Conservation (phyloP, 2,797 vertebrate genomes). For the Tangara arthus region DNA sequence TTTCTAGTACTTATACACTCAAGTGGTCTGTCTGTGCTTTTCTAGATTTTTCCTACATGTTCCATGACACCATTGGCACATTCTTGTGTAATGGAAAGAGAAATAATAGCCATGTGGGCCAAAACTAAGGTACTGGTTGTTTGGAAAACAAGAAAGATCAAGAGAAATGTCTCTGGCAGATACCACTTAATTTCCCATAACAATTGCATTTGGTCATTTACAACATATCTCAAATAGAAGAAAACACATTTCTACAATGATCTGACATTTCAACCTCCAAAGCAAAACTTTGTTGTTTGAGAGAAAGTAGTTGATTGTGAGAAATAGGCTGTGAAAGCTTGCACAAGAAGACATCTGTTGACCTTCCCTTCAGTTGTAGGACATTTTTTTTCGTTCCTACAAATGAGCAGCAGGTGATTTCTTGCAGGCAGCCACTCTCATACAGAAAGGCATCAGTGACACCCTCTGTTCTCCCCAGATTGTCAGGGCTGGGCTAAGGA, state of each 20-base stretch:
- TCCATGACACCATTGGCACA: background rate
- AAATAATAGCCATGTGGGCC: background rate
- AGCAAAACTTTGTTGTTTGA: background rate
- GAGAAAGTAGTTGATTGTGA: background rate
- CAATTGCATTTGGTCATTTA: background rate
- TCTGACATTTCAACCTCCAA: background rate
- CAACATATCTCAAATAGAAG: background rate
- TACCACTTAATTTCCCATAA: background rate
- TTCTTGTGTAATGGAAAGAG: background rate
- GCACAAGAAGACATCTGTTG: background rate
- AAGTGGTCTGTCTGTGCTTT: background rate
- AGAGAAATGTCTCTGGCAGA: background rate
- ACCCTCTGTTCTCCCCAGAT: rapidly evolving
- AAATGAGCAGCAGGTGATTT: background rate
- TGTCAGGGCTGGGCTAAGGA: background rate
- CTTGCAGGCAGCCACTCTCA: background rate
- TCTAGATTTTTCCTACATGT: background rate
- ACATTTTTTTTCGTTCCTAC: rapidly evolving
- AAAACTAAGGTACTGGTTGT: background rate
- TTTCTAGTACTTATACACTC: background rate
- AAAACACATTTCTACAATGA: background rate
- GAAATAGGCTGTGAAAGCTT: background rate
- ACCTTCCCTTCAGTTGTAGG: background rate
- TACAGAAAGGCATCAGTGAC: too few species aligned
- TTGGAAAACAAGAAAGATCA: background rate